Conservation (phyloP, 2,797 vertebrate species). For the Limosa lapponica region DNA sequence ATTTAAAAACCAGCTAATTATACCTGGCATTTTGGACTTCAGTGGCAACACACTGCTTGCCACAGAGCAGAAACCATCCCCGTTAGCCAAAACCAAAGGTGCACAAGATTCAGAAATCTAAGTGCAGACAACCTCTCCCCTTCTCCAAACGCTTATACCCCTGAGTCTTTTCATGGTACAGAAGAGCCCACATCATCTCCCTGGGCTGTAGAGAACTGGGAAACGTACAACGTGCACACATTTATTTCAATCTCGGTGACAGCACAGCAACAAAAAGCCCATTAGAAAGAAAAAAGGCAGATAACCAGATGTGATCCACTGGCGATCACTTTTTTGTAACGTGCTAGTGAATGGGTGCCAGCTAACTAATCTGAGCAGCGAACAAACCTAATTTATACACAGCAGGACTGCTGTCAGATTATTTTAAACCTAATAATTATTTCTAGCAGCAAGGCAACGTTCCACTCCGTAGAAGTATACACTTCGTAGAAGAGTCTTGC, state of each 20-base stretch:
- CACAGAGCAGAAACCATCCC: background rate
- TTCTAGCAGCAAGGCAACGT: background rate
- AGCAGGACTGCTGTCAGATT: conserved; percentile 30
- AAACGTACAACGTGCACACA: rapidly evolving
- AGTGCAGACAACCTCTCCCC: background rate
- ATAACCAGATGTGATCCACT: background rate
- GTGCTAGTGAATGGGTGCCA: background rate
- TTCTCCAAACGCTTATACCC: background rate
- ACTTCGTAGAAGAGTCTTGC: background rate
- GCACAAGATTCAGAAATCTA: background rate
- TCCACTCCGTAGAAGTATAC: background rate
- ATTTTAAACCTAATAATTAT: conserved; percentile 29
- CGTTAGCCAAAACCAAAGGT: background rate
- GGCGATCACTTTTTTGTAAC: background rate
- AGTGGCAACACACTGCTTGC: background rate
- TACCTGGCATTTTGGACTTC: background rate
- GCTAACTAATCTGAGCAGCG: background rate
- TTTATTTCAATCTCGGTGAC: background rate
- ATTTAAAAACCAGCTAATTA: conserved; percentile 6
- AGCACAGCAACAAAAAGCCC: conserved; percentile 11
- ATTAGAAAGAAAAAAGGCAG: conserved; percentile 1
- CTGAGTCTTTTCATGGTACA: background rate
- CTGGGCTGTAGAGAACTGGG: background rate
- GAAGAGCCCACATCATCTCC: background rate
- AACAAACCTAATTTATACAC: conserved; percentile 31